Evolutionary conservation across 92 coral and sea anemone species (phyloP).

Genomic region (Palythoa heliodiscus): DNA sequence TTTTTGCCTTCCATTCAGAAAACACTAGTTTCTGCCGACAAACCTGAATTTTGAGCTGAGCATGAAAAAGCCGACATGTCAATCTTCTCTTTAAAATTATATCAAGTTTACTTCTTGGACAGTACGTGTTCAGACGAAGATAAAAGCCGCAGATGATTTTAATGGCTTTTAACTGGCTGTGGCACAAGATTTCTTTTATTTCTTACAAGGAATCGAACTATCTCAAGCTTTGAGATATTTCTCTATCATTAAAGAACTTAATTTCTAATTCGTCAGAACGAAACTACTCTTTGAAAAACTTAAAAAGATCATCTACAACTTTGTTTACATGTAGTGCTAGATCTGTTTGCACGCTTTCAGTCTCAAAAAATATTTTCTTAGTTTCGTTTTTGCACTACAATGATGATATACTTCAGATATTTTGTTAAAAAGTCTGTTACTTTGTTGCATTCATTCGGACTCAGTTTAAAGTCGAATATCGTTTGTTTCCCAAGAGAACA

Average conservation of each 20-base stretch:
- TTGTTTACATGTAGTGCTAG: not conserved
- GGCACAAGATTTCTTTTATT: not conserved
- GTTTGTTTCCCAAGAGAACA: conserved; percentile 37
- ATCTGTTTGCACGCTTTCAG: not conserved
- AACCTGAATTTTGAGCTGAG: too few relatives aligned
- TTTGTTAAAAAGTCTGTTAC: not conserved
- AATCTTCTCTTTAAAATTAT: too few relatives aligned
- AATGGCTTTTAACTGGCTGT: not conserved
- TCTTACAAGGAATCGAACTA: not conserved
- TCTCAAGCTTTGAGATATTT: not conserved
- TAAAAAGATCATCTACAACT: not conserved
- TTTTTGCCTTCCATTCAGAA: too few relatives aligned
- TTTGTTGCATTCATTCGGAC: not conserved
- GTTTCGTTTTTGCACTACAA: not conserved
- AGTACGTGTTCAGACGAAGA: not conserved
- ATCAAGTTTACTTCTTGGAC: not conserved
- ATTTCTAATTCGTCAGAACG: not conserved
- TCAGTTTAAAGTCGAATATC: not conserved
- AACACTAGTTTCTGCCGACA: too few relatives aligned
- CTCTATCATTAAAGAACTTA: not conserved
- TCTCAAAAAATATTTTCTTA: not conserved
- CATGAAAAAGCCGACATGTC: too few relatives aligned
- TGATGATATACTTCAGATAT: not conserved
- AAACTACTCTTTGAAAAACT: not conserved
- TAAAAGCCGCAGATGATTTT: not conserved